Base-by-base conservation (phyloP, 2,888 invertebrate genomes). In the Phyllotreta cruciferae region DNA sequence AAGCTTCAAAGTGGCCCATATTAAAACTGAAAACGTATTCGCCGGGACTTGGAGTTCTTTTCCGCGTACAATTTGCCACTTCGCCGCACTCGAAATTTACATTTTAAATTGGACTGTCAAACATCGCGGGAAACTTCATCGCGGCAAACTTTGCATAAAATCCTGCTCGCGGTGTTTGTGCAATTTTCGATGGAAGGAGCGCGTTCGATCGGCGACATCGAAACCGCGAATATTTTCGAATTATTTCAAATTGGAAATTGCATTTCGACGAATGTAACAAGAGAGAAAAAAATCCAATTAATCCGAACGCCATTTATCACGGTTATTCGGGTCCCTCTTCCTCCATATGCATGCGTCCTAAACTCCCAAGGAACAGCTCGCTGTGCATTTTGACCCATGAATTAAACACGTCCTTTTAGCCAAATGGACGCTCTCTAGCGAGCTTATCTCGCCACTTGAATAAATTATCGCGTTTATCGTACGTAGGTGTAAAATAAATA, bases 101-200 rank as follows among this genome's bases (percentile, higher is more conserved):
- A 60, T 60, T 60, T 60, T 36, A 60, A 60, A 60, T 60, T 60
- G 60, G 60, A 36, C 60, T 52, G 60, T 60, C 60, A 60, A 60
- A 60, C 52, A 60, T 44, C 44, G 52, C 37, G 37, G 52, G 24
- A 24, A 60, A 52, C 52, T 60, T 60, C 38, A 60, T 60, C 44
- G 41, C 13, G 44, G 4, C 2, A 24, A 60, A 44, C 52, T 60
- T 44, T 52, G 60, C 52, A 60, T 60, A 42, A 24, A 60, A 52
- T 53, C 50, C 41, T n/a, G n/a, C n/a, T 41, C 11, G 34, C 39
- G 52, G 36, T 52, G 60, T 53, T 60, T 52, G 44, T 44, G n/a
- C 38, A 41, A 57, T 57, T 57, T 4, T 41, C 35, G 13, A 8
- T 35, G 36, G 39, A n/a, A 57, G 11, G 36, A 55, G 11, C 35